Base-by-base conservation (phyloP, 2,888 invertebrate species). In the Ernsta delagoae region DNA sequence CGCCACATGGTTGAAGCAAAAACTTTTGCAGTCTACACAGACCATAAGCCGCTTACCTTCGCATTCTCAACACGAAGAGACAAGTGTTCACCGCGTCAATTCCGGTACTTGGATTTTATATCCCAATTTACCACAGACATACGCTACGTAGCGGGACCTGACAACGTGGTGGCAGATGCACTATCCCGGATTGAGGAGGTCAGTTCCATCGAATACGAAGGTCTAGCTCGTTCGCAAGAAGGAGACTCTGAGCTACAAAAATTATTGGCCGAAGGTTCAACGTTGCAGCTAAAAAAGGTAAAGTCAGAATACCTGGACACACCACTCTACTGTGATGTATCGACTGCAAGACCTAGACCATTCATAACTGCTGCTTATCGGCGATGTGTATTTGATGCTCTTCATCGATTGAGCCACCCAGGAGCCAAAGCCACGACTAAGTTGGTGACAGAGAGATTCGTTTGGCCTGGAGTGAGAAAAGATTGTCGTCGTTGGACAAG, bases 91-190 rank as follows among this genome's bases (percentile, higher is more conserved):
- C 43, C 43, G 9, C 43, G 43, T 43, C 43, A 43, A 43, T 43
- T 43, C 65, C 41, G 65, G 12, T 57, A 65, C 12, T 48, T 65
- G 48, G 45, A 50, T 24, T 65, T 59, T 50, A 65, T 65, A 11
- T 41, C 59, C 12, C 57, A 65, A 36, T 65, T 65, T 45, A 65
- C 65, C n/a, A 65, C 56, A 3, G 65, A 65, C 36, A 65, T 65
- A 57, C n/a, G 57, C 54, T 56, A 65, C 34, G 36, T 65, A 39
- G 43, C 45, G 50, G 43, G 43, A 43, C 43, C 43, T 9, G 11
- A 43, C 8, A 43, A 43, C 43, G 43, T 43, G 43, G 43, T 43
- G 43, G 43, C 43, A 9, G 43, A 43, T 43, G 9, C 43, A 9
- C 8, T 43, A 43, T 43, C 43, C 43, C 43, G 43, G 43, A 43